Evolutionary conservation across 2,113 vertebrate species (phyloP).

Genomic region (Cynocephalus volans): DNA sequence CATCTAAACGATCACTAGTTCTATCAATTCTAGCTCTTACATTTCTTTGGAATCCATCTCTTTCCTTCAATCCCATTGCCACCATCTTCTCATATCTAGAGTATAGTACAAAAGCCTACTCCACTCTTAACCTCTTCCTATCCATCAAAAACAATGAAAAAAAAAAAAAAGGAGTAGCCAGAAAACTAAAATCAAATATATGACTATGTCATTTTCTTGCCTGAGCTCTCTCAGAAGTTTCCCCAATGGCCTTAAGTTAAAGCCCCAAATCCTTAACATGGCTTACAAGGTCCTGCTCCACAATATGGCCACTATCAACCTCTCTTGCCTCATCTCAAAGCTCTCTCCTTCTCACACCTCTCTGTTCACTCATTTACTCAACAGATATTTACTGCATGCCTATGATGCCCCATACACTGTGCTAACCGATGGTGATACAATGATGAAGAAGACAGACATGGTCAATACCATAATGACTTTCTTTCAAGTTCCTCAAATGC

Average conservation of each 20-base stretch:
- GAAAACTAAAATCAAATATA: slow-evolving; percentile 46
- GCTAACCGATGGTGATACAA: not conserved
- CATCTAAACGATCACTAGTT: not conserved
- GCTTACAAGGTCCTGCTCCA: not conserved
- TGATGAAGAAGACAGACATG: not conserved
- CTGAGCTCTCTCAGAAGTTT: slow-evolving; percentile 24
- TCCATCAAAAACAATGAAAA: not conserved
- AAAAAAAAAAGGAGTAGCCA: not conserved
- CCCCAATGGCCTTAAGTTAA: not conserved
- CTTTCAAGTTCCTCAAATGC: slow-evolving; percentile 24
- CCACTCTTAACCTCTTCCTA: not conserved
- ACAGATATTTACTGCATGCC: not conserved
- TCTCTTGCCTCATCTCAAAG: not conserved
- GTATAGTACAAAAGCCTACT: not conserved
- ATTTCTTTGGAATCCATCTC: not conserved
- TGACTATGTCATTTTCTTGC: not conserved
- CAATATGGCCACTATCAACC: not conserved
- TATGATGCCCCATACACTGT: not conserved
- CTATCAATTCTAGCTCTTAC: not conserved
- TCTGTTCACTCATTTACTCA: not conserved
- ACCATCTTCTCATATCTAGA: not conserved
- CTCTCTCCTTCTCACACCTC: not conserved
- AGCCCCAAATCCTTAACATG: not conserved
- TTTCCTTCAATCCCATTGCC: not conserved
- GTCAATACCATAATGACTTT: not conserved